Evolutionary conservation across 2,797 vertebrate genomes (phyloP), one percentile per base, ranked within the genome.

Genomic region (Sciaenops ocellatus): DNA sequence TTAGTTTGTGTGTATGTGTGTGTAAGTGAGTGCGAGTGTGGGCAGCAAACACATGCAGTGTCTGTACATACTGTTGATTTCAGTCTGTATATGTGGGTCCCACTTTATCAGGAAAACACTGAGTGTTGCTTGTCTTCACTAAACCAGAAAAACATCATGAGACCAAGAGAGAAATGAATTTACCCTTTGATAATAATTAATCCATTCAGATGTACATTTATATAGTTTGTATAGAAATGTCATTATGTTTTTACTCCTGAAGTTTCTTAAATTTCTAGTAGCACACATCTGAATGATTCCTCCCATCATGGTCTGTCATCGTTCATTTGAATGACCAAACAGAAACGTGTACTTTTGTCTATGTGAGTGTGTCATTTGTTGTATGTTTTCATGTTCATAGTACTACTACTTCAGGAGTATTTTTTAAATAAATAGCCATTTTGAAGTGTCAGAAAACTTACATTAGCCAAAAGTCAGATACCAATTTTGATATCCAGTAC

Each of bases 401-500:
- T 84, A 85, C 74, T 73, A 83, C 71, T 59, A 79, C 66, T 67
- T 87, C 85, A 82, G 85, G 82, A 88, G 87, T 90, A 90, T 88
- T 93, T 93, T 91, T 90, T 84, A 83, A 92, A 87, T 67, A 87
- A 90, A 88, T 92, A 92, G 90, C 73, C 87, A 90, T 87, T 91
- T 91, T 87, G 60, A 90, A 86, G 77, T 78, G 79, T 89, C 87
- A 86, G 86, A 86, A 73, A 85, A 83, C 62, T 76, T 76, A 38
- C 73, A 70, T 73, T 87, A 91, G 80, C 34, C 67, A 73, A 69
- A 89, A 73, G 71, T 76, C 83, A 84, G 76, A 91, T 72, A 78
- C 55, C 70, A 69, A 77, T 93, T 94, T 93, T 95, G 87, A 93
- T 95, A 94, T 92, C 76, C 85, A 83, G 83, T 87, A 86, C 42